Evolutionary conservation across 92 coral and sea anemone genomes (phyloP), one percentile per base, ranked within the genome.

Genomic region (Hydrozoanthus gracilis): DNA sequence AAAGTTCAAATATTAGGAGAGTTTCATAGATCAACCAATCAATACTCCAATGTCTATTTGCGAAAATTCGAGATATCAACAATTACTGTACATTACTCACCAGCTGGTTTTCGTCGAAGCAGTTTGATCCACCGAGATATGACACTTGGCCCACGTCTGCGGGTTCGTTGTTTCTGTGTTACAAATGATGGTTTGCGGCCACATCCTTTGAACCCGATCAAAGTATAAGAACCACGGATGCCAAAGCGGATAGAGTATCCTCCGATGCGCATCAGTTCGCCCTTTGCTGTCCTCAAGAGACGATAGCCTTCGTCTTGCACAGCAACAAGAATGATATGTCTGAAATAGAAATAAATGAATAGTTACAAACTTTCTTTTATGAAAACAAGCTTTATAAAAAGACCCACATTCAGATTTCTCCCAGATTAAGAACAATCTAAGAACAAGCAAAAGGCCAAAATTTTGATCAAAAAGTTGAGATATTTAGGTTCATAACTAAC

Each of bases 141-240:
- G 0, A 64, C 49, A 44, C 83, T 88, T 12, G 95, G 93, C 2
- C 95, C 95, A 47, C 70, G 71, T 35, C 84, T 76, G 6, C 72
- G 86, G 27, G 5, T 8, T 11, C 71, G 58, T 50, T 44, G 68
- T 3, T 60, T 93, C 86, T 93, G 95, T 8, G 84, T 78, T 44
- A 90, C 76, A 93, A 93, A 93, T 13, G 71, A 79, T 17, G 95
- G 95, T 73, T 82, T 93, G 85, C 88, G 86, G 46, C 91, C 91
- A 79, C 86, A 82, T 8, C 94, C 96, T 52, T 91, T 93, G 73
- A 75, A 91, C 8, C 96, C 96, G 50, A 93, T 73, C 20, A 93
- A 83, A 12, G 83, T 80, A 90, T 92, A 93, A 16, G 92, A 88
- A 44, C 87, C 96, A 12, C 91, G 91, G 44, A 62, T 66, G 48